Base-by-base conservation (phyloP, 2,888 invertebrate species). In the Microdon myrmicae region DNA sequence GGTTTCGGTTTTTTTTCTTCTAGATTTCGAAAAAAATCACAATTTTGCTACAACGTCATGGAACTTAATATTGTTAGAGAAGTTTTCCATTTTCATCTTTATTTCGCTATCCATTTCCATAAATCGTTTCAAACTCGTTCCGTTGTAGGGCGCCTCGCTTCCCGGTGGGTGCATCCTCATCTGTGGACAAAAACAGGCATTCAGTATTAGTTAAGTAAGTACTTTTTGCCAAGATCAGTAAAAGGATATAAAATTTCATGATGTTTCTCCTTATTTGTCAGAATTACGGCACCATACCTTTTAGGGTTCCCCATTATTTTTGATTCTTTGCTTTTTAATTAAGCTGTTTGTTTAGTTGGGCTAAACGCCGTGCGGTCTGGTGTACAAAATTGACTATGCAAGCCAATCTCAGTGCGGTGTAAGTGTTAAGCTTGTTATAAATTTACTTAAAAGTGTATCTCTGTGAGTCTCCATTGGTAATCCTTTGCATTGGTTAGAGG, bases 101-200 rank as follows among this genome's bases (percentile, higher is more conserved):
- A 70, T 67, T 44, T 82, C 79, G 67, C 79, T 82, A 67, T 83
- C 83, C 45, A 81, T 76, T 53, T 80, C 74, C 69, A 83, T 73
- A 70, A 85, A 85, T 67, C 81, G 80, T 64, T 80, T 78, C 34
- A 85, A 72, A 47, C 82, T 78, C 28, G 79, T 76, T 31, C 82
- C 83, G 68, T 84, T 82, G 70, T 80, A 85, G 2, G 84, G 82
- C 28, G 80, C 78, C 41, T 86, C 85, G 68, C 84, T 84, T 70
- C 87, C 87, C 9, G 88, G 87, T 16, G 88, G 87, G 77, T 85
- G 84, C 71, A 85, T 82, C 70, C 87, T 81, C 85, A 86, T 87
- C 88, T 88, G 81, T 69, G 81, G 68, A 67, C 19, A 67, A 54
- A 60, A 58, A 48, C 10, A 53, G 10, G 47, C 12, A 32, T 39